Conservation (phyloP, 2,113 vertebrate species). For the Limnothrissa miodon region DNA sequence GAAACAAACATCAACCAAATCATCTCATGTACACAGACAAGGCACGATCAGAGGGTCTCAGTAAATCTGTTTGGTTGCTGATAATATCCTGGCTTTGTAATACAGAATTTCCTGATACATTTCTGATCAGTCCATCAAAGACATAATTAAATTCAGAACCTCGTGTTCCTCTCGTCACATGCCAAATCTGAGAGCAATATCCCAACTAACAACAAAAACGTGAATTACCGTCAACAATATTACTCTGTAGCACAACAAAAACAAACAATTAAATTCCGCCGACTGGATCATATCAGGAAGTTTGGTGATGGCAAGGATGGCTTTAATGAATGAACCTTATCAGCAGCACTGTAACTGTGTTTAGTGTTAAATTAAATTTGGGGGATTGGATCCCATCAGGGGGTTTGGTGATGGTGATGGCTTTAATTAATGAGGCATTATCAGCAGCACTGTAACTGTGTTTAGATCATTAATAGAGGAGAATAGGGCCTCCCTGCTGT, state of each 20-base stretch:
- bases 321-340: not conserved
- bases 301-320: not conserved
- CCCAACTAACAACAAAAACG: not conserved
- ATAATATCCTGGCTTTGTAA: not conserved
- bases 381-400: slow-evolving; percentile 13
- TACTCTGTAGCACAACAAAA: not conserved
- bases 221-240: not conserved
- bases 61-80: not conserved
- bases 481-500: not conserved
- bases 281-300: slow-evolving; percentile 12
- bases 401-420: slow-evolving; percentile 2
- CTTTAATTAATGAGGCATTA: not conserved
- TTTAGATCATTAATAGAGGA: not conserved
- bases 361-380: slow-evolving; percentile 30
- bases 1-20: not conserved
- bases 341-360: not conserved
- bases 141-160: not conserved
- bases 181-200: not conserved
- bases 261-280: slow-evolving; percentile 32
- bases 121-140: not conserved
- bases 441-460: not conserved
- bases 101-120: not conserved
- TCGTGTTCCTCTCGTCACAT: not conserved
- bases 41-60: not conserved
- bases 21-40: not conserved